Conservation (phyloP, 2,797 vertebrate genomes). For the Oreortyx pictus region DNA sequence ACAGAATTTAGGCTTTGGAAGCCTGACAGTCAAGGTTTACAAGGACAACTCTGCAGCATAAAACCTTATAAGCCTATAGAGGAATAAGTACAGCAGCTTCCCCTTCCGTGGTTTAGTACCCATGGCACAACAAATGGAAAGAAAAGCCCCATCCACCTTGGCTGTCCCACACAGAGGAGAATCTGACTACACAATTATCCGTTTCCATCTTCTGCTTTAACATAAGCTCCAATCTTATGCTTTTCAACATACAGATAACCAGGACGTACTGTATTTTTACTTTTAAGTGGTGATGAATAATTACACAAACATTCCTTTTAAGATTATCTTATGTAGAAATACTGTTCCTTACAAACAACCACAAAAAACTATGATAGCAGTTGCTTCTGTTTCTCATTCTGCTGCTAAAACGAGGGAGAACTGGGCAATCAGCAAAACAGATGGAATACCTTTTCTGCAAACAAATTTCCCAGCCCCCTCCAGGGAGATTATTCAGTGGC, state of each 20-base stretch:
- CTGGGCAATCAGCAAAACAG: not conserved
- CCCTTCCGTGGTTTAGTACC: not conserved
- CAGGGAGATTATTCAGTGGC: not conserved
- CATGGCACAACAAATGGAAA: not conserved
- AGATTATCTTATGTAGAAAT: not conserved
- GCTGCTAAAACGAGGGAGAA: not conserved
- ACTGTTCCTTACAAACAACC: not conserved
- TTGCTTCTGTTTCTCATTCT: not conserved
- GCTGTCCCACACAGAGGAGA: not conserved
- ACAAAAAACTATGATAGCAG: not conserved
- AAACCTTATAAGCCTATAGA: not conserved
- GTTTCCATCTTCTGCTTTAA: not conserved
- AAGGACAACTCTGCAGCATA: not conserved
- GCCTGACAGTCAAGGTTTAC: not conserved
- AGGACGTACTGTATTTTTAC: not conserved
- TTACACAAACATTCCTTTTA: not conserved
- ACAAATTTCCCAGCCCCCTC: not conserved
- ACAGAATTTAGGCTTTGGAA: slow-evolving; percentile 5
- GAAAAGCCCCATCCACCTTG: not conserved
- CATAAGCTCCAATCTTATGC: not conserved
- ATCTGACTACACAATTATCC: not conserved
- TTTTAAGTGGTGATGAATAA: not conserved
- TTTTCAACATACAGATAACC: not conserved
- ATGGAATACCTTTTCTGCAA: not conserved
- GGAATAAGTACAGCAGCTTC: not conserved